Percentiles rank a stretch among this genome's conserved stretches.
Evolutionary conservation across 2,888 invertebrate genomes (phyloP).

Genomic region (Cyaniris semiargus): DNA sequence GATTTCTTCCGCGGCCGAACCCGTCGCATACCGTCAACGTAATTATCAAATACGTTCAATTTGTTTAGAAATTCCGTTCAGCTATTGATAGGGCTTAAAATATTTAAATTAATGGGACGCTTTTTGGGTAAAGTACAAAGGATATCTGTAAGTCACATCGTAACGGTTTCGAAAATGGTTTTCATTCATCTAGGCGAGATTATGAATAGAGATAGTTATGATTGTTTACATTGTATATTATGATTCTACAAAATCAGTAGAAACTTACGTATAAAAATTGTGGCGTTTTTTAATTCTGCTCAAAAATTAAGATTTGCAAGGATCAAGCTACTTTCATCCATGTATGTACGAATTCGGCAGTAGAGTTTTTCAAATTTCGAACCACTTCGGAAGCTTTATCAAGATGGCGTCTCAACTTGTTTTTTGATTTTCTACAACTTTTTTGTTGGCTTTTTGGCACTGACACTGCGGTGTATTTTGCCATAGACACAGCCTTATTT

Average conservation of each 20-base stretch:
- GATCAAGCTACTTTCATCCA: neutral
- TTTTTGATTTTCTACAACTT: neutral
- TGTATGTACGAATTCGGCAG: neutral
- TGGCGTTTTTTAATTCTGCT: neutral
- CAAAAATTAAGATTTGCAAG: neutral
- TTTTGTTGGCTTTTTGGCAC: too few relatives aligned
- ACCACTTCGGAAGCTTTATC: neutral
- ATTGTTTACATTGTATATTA: neutral
- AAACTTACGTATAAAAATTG: too few relatives aligned
- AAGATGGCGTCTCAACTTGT: neutral
- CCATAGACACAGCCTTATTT: neutral
- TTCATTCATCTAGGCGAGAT: neutral
- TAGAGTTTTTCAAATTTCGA: neutral
- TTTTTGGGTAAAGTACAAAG: neutral
- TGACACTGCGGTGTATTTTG: neutral
- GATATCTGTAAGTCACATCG: neutral
- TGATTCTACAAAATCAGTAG: too few relatives aligned
- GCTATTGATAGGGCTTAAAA: neutral
- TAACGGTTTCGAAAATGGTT: neutral
- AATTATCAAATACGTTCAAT: conserved; percentile 22
- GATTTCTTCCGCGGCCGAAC: conserved; percentile 16
- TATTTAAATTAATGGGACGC: neutral
- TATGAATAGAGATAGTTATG: neutral
- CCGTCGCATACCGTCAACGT: conserved; percentile 16
- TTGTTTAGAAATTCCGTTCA: conserved; percentile 17